A percentile compares a stretch with the other conserved stretches of the same genome.
These are phyloP conservation scores for Cenopis cana DNA, from an alignment of 2,888 invertebrate species.

Conservation along the genomic window DNA sequence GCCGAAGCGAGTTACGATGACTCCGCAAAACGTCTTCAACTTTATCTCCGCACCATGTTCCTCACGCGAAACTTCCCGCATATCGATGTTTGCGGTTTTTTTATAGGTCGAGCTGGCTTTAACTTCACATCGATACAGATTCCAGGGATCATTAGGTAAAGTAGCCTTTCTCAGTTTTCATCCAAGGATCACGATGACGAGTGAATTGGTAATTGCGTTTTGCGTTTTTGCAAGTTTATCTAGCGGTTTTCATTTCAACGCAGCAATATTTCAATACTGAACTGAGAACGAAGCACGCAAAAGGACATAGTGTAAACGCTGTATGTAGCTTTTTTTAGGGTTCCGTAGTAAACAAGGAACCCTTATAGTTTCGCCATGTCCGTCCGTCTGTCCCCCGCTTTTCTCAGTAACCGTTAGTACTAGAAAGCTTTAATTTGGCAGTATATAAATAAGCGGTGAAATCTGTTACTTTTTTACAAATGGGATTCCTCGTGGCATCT, in stretches of 20 bases:
- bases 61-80: conserved; percentile 21
- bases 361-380: no score
- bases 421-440: no score
- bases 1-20: conserved; percentile 64
- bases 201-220: not conserved
- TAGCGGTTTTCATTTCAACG: not conserved
- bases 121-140: not conserved
- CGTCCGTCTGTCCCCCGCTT: no score
- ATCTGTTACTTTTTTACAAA: no score
- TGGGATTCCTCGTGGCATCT: no score
- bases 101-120: not conserved
- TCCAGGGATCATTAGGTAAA: not conserved
- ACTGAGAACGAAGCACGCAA: not conserved
- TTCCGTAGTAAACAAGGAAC: no score
- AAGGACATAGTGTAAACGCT: no score
- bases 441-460: no score
- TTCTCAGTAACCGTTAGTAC: no score
- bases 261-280: not conserved
- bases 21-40: conserved; percentile 35
- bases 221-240: not conserved
- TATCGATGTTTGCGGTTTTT: conserved; percentile 21
- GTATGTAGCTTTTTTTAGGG: no score
- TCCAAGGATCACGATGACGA: not conserved
- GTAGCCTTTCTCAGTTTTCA: not conserved
- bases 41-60: conserved; percentile 18